Percentiles rank a stretch among this genome's conserved stretches.
phyloP scores from a whole-genome alignment of 2,797 vertebrate genomes.

The Poeciliopsis presidionis region DNA sequence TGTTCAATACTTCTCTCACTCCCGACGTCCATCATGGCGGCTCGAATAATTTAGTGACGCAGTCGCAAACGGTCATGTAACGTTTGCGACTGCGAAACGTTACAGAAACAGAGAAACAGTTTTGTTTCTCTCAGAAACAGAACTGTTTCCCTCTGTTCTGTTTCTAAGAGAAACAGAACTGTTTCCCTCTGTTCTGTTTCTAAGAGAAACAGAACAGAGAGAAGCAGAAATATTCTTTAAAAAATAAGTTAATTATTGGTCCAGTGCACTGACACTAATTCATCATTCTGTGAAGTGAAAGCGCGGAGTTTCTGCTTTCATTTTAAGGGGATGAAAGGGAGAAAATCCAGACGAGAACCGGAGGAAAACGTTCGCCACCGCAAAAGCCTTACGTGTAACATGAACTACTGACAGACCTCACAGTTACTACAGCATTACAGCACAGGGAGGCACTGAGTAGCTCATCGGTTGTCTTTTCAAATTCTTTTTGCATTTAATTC shows the following conservation, averaged over 20 bases:
- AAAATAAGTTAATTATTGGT: slow-evolving; percentile 24
- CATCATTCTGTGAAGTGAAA: slow-evolving; percentile 52
- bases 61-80: too few relatives aligned
- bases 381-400: slow-evolving; percentile 5
- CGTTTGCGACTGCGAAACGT: too few relatives aligned
- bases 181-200: too few relatives aligned
- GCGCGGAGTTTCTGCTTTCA: slow-evolving; percentile 31
- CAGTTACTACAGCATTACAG: slow-evolving; percentile 34
- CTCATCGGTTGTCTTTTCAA: slow-evolving; percentile 5
- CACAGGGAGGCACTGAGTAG: slow-evolving; percentile 30
- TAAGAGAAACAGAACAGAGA: slow-evolving; percentile 12
- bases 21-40: too few relatives aligned
- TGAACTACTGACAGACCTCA: slow-evolving; percentile 24
- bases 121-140: too few relatives aligned
- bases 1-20: too few relatives aligned
- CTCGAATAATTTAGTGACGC: too few relatives aligned
- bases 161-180: background rate
- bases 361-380: background rate
- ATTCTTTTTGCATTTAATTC: slow-evolving; percentile 18
- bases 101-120: too few relatives aligned
- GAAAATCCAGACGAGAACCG: slow-evolving; percentile 6
- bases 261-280: slow-evolving; percentile 65
- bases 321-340: slow-evolving; percentile 16
- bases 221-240: slow-evolving; percentile 17
- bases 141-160: too few relatives aligned